Evolutionary conservation across 2,797 vertebrate species (phyloP).

Genomic region (Bothrops alternatus): DNA sequence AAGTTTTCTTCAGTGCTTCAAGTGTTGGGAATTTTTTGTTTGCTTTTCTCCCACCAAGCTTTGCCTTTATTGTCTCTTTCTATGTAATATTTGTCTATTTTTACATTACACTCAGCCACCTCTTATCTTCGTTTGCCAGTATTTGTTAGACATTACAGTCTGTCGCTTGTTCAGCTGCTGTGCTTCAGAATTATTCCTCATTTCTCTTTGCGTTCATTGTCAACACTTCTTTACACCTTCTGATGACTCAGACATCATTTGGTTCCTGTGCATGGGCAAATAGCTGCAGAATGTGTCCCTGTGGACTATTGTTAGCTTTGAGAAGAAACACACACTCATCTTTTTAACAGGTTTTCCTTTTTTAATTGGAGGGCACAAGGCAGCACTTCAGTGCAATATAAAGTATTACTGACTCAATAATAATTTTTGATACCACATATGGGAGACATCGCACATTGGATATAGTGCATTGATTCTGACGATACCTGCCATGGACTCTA

Average conservation of each 20-base stretch:
- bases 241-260: slow-evolving; percentile 51
- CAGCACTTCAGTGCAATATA: slow-evolving; percentile 9
- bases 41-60: slow-evolving; percentile 21
- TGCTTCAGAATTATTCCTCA: slow-evolving; percentile 44
- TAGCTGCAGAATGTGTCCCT: slow-evolving; percentile 24
- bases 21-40: slow-evolving; percentile 20
- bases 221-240: slow-evolving; percentile 35
- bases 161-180: slow-evolving; percentile 26
- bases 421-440: slow-evolving; percentile 22
- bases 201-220: slow-evolving; percentile 55
- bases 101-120: background rate
- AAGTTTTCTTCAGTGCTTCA: slow-evolving; percentile 40
- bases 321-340: slow-evolving; percentile 15
- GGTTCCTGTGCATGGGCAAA: slow-evolving; percentile 43
- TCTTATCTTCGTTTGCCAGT: slow-evolving; percentile 45
- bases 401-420: background rate
- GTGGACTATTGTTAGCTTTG: slow-evolving; percentile 16
- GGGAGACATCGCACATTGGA: background rate
- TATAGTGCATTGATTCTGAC: background rate
- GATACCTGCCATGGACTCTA: background rate
- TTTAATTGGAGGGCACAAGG: slow-evolving; percentile 38
- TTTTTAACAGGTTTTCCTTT: slow-evolving; percentile 20
- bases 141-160: slow-evolving; percentile 40
- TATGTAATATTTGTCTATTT: slow-evolving; percentile 32
- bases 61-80: slow-evolving; percentile 35